These are phyloP conservation scores for Bombus terrestris DNA, from an alignment of 1,140 invertebrate species.

Conservation along the genomic window DNA sequence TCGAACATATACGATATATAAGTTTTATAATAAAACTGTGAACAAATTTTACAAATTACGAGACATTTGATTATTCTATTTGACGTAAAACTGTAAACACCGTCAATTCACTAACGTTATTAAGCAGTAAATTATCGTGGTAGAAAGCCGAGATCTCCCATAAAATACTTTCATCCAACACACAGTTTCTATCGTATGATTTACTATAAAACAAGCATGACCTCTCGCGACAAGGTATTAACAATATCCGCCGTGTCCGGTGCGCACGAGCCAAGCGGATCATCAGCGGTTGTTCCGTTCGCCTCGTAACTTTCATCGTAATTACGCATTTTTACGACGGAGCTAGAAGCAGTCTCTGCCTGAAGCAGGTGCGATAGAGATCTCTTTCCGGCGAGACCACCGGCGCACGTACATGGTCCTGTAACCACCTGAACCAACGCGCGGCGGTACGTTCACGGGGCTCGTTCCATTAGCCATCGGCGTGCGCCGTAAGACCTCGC, in stretches of 20 bases:
- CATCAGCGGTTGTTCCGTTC: constrained; percentile 47
- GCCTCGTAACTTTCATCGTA: constrained; percentile 72
- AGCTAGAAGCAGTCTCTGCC: constrained; percentile 49
- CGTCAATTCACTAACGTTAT: neutral
- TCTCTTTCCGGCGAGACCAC: constrained; percentile 72
- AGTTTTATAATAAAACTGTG: no score
- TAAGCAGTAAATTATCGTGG: neutral
- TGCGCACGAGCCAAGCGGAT: constrained; percentile 44
- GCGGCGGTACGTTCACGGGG: constrained; percentile 44
- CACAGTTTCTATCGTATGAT: constrained; percentile 64
- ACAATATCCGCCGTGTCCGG: constrained; percentile 30
- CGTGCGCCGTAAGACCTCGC: constrained; percentile 65
- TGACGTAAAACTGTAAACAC: neutral
- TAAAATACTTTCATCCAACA: neutral
- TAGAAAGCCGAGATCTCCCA: neutral
- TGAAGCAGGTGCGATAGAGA: constrained; percentile 77
- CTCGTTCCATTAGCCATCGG: constrained; percentile 72
- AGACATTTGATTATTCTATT: neutral
- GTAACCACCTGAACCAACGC: constrained; percentile 57
- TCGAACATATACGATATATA: no score
- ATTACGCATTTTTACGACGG: constrained; percentile 79
- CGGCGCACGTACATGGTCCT: constrained; percentile 60
- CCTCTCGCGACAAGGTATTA: constrained; percentile 70
- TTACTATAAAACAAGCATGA: constrained; percentile 64
- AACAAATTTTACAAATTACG: neutral